Conservation (phyloP, 2,888 invertebrate genomes). For the Altica lythri region DNA sequence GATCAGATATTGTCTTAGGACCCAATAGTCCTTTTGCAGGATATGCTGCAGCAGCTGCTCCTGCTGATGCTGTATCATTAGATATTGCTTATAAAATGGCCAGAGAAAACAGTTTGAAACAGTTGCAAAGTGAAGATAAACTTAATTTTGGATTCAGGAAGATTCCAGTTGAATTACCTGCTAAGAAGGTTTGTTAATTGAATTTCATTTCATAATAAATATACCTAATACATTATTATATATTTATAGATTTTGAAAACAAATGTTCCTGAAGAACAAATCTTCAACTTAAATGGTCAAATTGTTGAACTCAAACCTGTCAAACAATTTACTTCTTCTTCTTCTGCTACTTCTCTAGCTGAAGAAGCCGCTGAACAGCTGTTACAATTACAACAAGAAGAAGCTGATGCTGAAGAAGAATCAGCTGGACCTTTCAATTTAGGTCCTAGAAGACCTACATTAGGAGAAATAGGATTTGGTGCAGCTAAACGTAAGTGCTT, state of each 20-base stretch:
- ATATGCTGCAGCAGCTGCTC: slow-evolving; percentile 33
- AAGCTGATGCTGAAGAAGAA: slow-evolving; percentile 30
- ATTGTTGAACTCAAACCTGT: slow-evolving; percentile 59
- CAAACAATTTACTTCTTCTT: slow-evolving; percentile 5
- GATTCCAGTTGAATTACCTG: slow-evolving; percentile 56
- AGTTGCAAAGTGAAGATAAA: slow-evolving; percentile 55
- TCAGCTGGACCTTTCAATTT: not conserved
- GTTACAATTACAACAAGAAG: slow-evolving; percentile 43
- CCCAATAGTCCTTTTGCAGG: not conserved
- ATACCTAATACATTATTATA: too few relatives aligned
- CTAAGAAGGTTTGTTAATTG: slow-evolving; percentile 15
- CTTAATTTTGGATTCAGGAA: slow-evolving; percentile 61
- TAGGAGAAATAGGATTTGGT: slow-evolving; percentile 58
- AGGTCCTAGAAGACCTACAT: slow-evolving; percentile 47
- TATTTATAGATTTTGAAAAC: too few relatives aligned
- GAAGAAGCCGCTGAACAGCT: slow-evolving; percentile 51
- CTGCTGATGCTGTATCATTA: slow-evolving; percentile 61
- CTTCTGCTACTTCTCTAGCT: slow-evolving; percentile 37
- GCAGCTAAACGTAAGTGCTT: slow-evolving; percentile 52
- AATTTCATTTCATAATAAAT: too few relatives aligned
- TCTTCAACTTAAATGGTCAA: slow-evolving; percentile 60
- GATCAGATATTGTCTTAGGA: too few relatives aligned
- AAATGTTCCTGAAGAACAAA: slow-evolving; percentile 59
- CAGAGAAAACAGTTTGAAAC: slow-evolving; percentile 52
- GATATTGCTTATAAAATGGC: slow-evolving; percentile 56